Percentiles rank a stretch among this genome's conserved stretches.
These are phyloP conservation scores for Tauraco erythrolophus DNA, from an alignment of 2,113 vertebrate species.

Conservation along the genomic window DNA sequence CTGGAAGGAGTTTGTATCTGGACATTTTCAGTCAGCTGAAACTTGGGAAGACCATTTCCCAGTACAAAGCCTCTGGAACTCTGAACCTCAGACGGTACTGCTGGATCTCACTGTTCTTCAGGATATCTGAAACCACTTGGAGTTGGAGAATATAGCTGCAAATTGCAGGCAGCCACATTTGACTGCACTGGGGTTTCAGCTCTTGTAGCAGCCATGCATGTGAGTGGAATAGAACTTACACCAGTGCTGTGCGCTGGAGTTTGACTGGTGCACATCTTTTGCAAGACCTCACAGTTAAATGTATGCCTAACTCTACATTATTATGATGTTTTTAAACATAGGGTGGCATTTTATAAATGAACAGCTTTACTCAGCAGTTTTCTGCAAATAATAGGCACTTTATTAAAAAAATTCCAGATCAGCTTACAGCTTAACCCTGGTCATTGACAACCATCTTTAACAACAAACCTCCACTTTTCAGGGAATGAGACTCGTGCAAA, in stretches of 20 bases:
- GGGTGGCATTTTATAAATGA: neutral
- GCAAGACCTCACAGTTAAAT: neutral
- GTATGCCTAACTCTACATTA: neutral
- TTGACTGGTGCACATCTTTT: neutral
- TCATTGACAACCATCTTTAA: slow-evolving; percentile 63
- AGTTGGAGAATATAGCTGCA: neutral
- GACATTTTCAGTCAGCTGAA: neutral
- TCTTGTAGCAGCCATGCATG: neutral
- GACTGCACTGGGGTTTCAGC: neutral
- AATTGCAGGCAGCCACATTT: neutral
- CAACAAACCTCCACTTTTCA: slow-evolving; percentile 57
- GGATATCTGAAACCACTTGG: neutral
- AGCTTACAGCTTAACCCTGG: slow-evolving; percentile 77
- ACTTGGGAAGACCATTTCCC: neutral
- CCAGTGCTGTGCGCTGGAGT: rapidly evolving
- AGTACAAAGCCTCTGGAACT: neutral
- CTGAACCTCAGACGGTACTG: neutral
- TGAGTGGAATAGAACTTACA: neutral
- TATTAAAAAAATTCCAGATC: slow-evolving; percentile 86
- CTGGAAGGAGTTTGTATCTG: neutral
- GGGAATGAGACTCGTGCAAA: neutral
- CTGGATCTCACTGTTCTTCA: neutral
- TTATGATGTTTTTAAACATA: neutral
- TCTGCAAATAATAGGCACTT: slow-evolving; percentile 78
- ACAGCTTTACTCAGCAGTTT: slow-evolving; percentile 71